phyloP scores from a whole-genome alignment of 2,888 invertebrate species.

The Fissipunctia ypsillon region DNA sequence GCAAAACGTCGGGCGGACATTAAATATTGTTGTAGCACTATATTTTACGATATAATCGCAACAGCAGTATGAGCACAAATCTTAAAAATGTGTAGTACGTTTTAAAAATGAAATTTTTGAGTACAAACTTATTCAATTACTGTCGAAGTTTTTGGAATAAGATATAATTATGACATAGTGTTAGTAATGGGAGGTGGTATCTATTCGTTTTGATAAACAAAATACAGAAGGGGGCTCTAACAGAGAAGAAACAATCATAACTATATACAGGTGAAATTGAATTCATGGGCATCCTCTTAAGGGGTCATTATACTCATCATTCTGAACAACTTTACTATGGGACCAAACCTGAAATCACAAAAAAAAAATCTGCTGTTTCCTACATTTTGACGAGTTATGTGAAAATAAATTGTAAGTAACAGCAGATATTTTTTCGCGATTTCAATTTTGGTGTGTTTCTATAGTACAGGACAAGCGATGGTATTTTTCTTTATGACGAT shows the following conservation, averaged over 20 bases:
- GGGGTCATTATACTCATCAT: too few relatives aligned
- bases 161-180: background rate
- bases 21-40: slow-evolving; percentile 22
- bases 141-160: background rate
- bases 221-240: background rate
- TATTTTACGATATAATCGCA: slow-evolving; percentile 27
- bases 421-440: too few relatives aligned
- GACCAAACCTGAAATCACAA: too few relatives aligned
- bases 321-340: too few relatives aligned
- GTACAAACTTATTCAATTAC: background rate
- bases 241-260: too few relatives aligned
- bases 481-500: background rate
- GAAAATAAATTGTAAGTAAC: too few relatives aligned
- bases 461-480: background rate
- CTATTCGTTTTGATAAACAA: background rate
- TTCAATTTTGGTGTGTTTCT: too few relatives aligned
- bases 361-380: too few relatives aligned
- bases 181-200: background rate
- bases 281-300: too few relatives aligned
- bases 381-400: too few relatives aligned
- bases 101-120: background rate
- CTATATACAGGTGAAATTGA: too few relatives aligned
- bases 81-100: background rate
- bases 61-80: background rate
- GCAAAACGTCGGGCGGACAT: slow-evolving; percentile 9